Base-by-base conservation (phyloP, 1,140 invertebrate species). In the Drosophila nigromelanica region DNA sequence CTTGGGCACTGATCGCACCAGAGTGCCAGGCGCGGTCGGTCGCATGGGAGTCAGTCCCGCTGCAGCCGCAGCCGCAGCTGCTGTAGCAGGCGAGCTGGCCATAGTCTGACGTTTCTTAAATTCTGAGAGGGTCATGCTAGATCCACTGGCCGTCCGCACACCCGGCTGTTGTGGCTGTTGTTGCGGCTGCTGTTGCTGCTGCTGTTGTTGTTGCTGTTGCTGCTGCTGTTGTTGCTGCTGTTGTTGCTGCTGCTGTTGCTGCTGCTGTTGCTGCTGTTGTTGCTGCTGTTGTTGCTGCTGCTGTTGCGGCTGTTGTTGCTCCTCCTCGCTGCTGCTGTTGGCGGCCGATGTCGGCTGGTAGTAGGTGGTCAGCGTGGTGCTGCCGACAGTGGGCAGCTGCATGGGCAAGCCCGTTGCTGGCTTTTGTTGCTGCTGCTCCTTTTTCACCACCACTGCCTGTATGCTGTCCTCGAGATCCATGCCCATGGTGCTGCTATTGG, bases 381-480 rank as follows among this genome's bases (percentile, higher is more conserved):
- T 87, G n/a, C 66, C 69, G 3, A 33, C 58, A 24, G 77, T 50
- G 11, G 70, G 67, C 11, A 90, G 14, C 52, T 81, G 89, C 51
- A 80, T 77, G 10, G 77, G 61, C 18, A 75, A 12, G 30, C 14
- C 61, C 18, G 11, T 21, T 1, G 8, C 30, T 0, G 78, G 72
- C 39, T 91, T 81, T 12, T 52, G 50, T n/a, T 74, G 78, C 12
- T 78, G 77, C 43, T 86, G 77, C 40, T 91, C 83, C 59, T 91
- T 91, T 27, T 91, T 91, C 0, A 91, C 70, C 21, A 91, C 80
- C 0, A 83, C 89, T 2, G 90, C 90, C 43, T 90, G 82, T 35
- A 91, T 91, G 21, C 89, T 76, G 18, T 91, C 90, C 58, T 91
- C 90, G 21, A 91, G 42, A 48, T 91, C 90, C 37, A 91, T 24